Conservation (phyloP, 1,140 invertebrate genomes). For the Drusus annulatus region DNA sequence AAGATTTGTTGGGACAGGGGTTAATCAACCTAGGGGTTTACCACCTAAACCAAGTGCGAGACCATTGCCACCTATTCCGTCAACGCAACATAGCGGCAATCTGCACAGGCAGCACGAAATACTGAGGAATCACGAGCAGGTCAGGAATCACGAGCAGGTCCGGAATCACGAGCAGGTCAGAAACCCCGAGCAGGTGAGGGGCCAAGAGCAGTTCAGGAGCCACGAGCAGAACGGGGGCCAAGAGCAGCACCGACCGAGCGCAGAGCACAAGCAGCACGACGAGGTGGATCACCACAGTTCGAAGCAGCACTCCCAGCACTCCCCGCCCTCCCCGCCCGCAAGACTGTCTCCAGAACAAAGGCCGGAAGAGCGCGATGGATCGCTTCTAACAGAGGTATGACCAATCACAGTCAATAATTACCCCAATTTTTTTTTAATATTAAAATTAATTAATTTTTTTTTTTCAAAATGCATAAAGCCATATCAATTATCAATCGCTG, state of each 20-base stretch:
- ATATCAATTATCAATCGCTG: too few relatives aligned
- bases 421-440: too few relatives aligned
- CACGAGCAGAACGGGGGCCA: background rate
- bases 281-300: background rate
- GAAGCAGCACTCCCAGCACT: slow-evolving; percentile 49
- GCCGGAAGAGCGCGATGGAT: slow-evolving; percentile 66
- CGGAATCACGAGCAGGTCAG: background rate
- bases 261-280: background rate
- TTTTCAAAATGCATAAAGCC: too few relatives aligned
- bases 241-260: background rate
- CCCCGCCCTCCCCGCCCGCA: slow-evolving; percentile 62
- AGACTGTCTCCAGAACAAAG: slow-evolving; percentile 61
- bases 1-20: slow-evolving; percentile 24
- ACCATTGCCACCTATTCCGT: slow-evolving; percentile 39
- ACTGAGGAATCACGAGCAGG: background rate
- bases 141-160: background rate
- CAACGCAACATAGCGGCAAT: background rate
- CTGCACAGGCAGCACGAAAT: background rate
- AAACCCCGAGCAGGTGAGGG: background rate
- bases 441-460: too few relatives aligned
- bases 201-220: background rate
- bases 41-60: slow-evolving; percentile 47
- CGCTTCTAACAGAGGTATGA: slow-evolving; percentile 68
- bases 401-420: too few relatives aligned
- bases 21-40: slow-evolving; percentile 40